Evolutionary conservation across 2,113 vertebrate genomes (phyloP).

Genomic region (Bambusicola thoracicus): DNA sequence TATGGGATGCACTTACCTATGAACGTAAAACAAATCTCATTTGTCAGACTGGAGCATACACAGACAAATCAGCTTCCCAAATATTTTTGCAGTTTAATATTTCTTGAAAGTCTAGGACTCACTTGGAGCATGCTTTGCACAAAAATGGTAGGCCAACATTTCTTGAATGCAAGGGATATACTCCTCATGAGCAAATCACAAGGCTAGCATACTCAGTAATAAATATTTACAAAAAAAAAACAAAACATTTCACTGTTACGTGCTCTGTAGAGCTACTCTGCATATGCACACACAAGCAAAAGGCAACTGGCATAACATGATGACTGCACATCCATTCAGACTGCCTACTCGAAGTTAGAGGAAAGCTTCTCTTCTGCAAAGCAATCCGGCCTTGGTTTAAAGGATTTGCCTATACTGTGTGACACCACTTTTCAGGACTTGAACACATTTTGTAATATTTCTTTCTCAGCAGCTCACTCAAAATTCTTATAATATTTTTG

Average conservation of each 20-base stretch:
- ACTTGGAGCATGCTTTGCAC: accelerated
- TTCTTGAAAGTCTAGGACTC: not conserved
- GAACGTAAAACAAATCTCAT: not conserved
- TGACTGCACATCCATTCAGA: not conserved
- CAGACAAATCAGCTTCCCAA: not conserved
- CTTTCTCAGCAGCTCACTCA: not conserved
- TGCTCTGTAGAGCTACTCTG: not conserved
- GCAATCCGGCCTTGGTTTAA: not conserved
- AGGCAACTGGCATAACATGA: not conserved
- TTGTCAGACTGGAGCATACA: accelerated
- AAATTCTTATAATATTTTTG: not conserved
- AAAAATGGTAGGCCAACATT: not conserved
- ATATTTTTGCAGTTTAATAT: not conserved
- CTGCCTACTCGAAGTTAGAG: not conserved
- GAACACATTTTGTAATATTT: not conserved
- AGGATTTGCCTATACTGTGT: not conserved
- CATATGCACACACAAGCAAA: accelerated
- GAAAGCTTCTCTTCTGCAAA: not conserved
- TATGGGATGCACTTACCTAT: not conserved
- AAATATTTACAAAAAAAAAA: not conserved
- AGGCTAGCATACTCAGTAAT: not conserved
- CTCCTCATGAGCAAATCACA: not conserved
- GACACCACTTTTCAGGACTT: not conserved
- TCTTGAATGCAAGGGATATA: not conserved
- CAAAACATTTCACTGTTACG: not conserved